Evolutionary conservation across 1,140 invertebrate species (phyloP), one percentile per base, ranked within the genome.

Genomic region (Eueides isabella): DNA sequence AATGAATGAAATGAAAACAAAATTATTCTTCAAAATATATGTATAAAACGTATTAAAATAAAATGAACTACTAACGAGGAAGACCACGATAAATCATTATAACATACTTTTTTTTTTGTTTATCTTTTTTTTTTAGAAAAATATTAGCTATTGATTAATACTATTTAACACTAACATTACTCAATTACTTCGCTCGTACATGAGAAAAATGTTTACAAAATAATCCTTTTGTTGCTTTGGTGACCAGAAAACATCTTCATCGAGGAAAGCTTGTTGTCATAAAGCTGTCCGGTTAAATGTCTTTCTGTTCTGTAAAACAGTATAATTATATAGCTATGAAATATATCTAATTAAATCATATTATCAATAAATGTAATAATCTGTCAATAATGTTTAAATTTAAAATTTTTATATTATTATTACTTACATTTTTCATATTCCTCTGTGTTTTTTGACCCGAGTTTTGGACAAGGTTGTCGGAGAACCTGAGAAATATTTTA

Each of bases 111-210:
- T 55, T 55, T 55, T 12, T 2, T 4, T 11, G 23, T 44, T 38
- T 38, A 14, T n/a, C 23, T 6, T 1, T 4, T 23, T 55, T 55
- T 55, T 55, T 55, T 12, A 26, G 48, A 55, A 55, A 55, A 26
- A 55, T 55, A 55, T 55, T 55, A 12, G n/a, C 41, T 26, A 55
- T 26, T 12, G 6, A 55, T 23, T 26, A 55, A 11, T 55, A 55
- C 48, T 55, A 55, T 55, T 55, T 55, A 55, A 55, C 48, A 26
- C 48, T 55, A 44, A 44, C n/a, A 44, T 44, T 19, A 44, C 14
- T 38, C 35, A 38, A 55, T 2, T 48, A 55, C 19, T n/a, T n/a
- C 48, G 19, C 19, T 55, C 48, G 5, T n/a, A n/a, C n/a, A 2
- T 55, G 2, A 4, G 19, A 26, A 23, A 26, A 26, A 12, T 12